These are phyloP conservation scores for Leuctra nigra DNA, from an alignment of 2,888 invertebrate genomes.

Conservation along the genomic window DNA sequence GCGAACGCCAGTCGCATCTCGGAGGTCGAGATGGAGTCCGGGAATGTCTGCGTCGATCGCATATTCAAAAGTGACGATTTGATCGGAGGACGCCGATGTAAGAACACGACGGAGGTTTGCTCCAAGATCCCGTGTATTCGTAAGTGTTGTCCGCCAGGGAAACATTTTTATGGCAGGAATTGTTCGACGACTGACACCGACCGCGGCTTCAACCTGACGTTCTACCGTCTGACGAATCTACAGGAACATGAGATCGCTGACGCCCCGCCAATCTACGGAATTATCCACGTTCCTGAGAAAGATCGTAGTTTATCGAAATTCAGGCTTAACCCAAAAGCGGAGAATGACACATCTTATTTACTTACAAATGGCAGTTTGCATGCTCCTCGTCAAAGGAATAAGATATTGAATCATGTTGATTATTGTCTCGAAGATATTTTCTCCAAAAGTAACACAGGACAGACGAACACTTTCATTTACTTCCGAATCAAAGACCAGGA, in stretches of 20 bases:
- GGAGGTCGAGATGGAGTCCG: too few species aligned
- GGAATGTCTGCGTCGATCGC: background rate
- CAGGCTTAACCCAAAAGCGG: background rate
- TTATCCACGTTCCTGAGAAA: background rate
- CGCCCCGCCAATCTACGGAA: background rate
- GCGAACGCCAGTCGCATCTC: too few species aligned
- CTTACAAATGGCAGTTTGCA: slow-evolving; percentile 28
- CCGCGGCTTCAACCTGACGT: background rate
- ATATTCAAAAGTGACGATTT: background rate
- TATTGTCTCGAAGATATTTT: slow-evolving; percentile 37
- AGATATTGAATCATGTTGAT: slow-evolving; percentile 23
- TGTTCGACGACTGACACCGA: background rate
- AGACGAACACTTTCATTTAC: slow-evolving; percentile 37
- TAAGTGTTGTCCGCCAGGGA: slow-evolving; percentile 2
- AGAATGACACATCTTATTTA: background rate
- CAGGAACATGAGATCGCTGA: background rate
- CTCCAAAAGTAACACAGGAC: too few species aligned
- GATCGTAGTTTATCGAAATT: background rate
- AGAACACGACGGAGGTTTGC: background rate
- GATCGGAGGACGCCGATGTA: slow-evolving; percentile 5
- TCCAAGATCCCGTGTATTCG: background rate
- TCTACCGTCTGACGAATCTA: background rate
- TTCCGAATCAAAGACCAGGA: slow-evolving; percentile 32
- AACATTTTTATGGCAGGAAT: background rate
- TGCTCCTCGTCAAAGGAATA: slow-evolving; percentile 26